phyloP scores from a whole-genome alignment of 2,888 invertebrate genomes.

The Zygothrica quintamaculata region DNA sequence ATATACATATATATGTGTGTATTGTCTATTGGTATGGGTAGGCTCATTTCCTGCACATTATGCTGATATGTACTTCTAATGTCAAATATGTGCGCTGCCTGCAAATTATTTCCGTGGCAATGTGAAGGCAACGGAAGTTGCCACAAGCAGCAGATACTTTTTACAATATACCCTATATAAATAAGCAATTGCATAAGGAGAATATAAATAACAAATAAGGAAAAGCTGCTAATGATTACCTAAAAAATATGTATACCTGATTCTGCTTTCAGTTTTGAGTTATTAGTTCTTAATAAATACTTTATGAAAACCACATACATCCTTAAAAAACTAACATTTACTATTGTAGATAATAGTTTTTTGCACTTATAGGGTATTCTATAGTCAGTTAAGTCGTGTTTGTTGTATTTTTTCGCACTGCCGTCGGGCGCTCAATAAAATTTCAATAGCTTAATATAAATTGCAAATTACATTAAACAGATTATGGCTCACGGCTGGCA shows the following conservation, averaged over 20 bases:
- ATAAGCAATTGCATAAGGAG: no score
- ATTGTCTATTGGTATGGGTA: no score
- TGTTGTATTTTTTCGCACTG: constrained; percentile 1
- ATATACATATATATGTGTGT: not conserved
- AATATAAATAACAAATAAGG: no score
- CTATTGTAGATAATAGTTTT: no score
- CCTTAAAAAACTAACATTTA: no score
- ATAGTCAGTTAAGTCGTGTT: not conserved
- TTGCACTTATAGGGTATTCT: no score
- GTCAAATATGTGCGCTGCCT: constrained; percentile 31
- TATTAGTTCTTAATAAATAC: no score
- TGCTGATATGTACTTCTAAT: constrained; percentile 14
- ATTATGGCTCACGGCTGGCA: constrained; percentile 48
- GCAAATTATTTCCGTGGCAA: constrained; percentile 55
- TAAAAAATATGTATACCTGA: no score
- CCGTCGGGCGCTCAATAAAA: constrained; percentile 53
- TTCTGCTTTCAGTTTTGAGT: no score
- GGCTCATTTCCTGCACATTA: constrained; percentile 17
- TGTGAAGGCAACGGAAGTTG: constrained; percentile 54
- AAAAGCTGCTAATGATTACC: no score
- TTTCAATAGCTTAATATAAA: constrained; percentile 76
- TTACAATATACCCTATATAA: not conserved
- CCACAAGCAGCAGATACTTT: constrained; percentile 6
- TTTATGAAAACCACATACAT: no score
- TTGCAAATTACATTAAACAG: constrained; percentile 80